Evolutionary conservation across 2,113 vertebrate genomes (phyloP).

Genomic region (Alexandromys fortis): DNA sequence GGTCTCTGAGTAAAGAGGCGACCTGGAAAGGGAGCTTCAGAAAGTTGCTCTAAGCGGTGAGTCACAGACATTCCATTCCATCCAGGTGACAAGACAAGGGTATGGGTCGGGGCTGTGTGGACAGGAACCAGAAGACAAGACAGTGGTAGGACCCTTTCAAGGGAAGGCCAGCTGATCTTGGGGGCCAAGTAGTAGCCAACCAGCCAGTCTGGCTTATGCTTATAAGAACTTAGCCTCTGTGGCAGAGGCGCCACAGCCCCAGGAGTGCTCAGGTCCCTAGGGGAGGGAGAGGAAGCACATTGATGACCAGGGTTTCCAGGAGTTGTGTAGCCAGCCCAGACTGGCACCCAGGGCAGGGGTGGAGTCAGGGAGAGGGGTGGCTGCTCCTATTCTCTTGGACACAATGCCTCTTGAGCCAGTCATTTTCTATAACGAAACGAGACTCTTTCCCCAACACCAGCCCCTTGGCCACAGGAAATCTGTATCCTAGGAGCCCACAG

Average conservation of each 20-base stretch:
- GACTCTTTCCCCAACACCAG: background rate
- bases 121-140: background rate
- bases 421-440: slow-evolving; percentile 63
- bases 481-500: slow-evolving; percentile 38
- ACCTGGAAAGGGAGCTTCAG: background rate
- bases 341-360: slow-evolving; percentile 63
- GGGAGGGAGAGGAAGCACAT: slow-evolving; percentile 69
- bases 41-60: background rate
- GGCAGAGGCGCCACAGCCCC: background rate
- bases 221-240: background rate
- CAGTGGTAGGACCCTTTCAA: background rate
- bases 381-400: slow-evolving; percentile 58
- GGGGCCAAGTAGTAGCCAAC: no score
- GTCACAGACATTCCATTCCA: background rate
- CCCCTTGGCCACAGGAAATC: slow-evolving; percentile 72
- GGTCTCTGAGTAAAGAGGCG: background rate
- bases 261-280: background rate
- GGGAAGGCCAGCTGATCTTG: background rate
- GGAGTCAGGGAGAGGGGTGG: slow-evolving; percentile 36
- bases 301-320: slow-evolving; percentile 73
- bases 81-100: background rate
- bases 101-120: fast-evolving
- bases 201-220: background rate
- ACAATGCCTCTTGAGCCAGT: slow-evolving; percentile 62
- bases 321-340: slow-evolving; percentile 56